Percentiles rank a stretch among this genome's conserved stretches.
Evolutionary conservation across 1,140 invertebrate species (phyloP).

Genomic region (Luehdorfia chinensis): DNA sequence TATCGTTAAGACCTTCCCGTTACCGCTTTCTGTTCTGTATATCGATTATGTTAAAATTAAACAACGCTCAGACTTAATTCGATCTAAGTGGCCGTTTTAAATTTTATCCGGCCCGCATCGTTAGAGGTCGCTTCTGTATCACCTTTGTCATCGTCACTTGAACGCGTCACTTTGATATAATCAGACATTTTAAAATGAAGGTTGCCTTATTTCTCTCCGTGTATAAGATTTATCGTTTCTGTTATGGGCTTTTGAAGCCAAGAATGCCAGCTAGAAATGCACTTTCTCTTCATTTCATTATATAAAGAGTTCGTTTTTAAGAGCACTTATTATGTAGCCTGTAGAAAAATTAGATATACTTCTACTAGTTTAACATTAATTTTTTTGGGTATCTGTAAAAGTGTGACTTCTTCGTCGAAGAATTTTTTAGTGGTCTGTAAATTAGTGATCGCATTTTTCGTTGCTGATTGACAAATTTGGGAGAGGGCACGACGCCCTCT

Average conservation of each 20-base stretch:
- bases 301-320: no score
- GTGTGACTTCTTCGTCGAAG: no score
- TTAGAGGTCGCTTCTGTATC: constrained; percentile 2
- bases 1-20: neutral
- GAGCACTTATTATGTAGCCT: no score
- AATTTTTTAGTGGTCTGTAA: no score
- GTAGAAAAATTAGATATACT: no score
- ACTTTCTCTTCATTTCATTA: neutral
- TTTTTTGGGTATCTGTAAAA: no score
- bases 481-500: no score
- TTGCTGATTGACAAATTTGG: no score
- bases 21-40: no score
- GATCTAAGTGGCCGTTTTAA: constrained; percentile 2
- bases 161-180: neutral
- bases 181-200: neutral
- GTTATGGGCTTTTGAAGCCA: constrained; percentile 5
- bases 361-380: no score
- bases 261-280: no score
- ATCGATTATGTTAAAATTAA: neutral
- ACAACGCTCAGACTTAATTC: neutral
- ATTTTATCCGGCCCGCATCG: neutral
- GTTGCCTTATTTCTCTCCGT: neutral
- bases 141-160: constrained; percentile 5
- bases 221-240: constrained; percentile 1
- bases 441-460: no score